Evolutionary conservation across 2,888 invertebrate species (phyloP).

Genomic region (Ophion ellenae): DNA sequence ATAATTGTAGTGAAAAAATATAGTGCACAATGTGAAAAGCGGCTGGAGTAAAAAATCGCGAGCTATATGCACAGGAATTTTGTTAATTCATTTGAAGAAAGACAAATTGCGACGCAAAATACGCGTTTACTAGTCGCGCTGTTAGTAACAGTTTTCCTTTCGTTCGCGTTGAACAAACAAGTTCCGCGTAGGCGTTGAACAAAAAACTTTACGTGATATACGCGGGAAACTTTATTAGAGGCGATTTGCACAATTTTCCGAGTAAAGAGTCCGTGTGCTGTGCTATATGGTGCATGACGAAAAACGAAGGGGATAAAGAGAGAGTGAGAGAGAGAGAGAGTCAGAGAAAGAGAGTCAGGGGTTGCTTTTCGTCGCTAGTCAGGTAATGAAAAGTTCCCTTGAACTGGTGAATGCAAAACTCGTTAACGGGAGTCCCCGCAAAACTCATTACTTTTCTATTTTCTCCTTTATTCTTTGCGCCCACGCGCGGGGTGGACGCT

Average conservation of each 20-base stretch:
- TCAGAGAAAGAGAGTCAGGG: slow-evolving; percentile 31
- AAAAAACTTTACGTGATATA: slow-evolving; percentile 36
- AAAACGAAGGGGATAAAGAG: slow-evolving; percentile 13
- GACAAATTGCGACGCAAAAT: not conserved
- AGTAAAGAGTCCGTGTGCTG: slow-evolving; percentile 43
- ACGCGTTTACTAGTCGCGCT: not conserved
- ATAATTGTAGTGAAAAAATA: not conserved
- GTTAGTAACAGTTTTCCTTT: slow-evolving; percentile 44
- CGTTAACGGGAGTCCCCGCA: slow-evolving; percentile 68
- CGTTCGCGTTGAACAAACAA: slow-evolving; percentile 27
- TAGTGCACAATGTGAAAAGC: not conserved
- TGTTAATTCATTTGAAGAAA: not conserved
- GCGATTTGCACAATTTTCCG: slow-evolving; percentile 64
- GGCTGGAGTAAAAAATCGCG: not conserved
- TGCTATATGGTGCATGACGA: slow-evolving; percentile 23
- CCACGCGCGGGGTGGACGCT: slow-evolving; percentile 48
- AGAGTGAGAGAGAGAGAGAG: slow-evolving; percentile 1
- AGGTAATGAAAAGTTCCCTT: slow-evolving; percentile 64
- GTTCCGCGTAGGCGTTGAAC: slow-evolving; percentile 13
- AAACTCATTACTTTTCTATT: slow-evolving; percentile 73
- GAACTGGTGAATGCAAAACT: slow-evolving; percentile 70
- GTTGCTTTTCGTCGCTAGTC: slow-evolving; percentile 55
- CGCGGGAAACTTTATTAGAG: slow-evolving; percentile 61
- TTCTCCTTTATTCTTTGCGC: slow-evolving; percentile 66
- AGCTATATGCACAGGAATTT: not conserved